Evolutionary conservation across 2,113 vertebrate genomes (phyloP), one percentile per base, ranked within the genome.

Genomic region (Apteryx owenii): DNA sequence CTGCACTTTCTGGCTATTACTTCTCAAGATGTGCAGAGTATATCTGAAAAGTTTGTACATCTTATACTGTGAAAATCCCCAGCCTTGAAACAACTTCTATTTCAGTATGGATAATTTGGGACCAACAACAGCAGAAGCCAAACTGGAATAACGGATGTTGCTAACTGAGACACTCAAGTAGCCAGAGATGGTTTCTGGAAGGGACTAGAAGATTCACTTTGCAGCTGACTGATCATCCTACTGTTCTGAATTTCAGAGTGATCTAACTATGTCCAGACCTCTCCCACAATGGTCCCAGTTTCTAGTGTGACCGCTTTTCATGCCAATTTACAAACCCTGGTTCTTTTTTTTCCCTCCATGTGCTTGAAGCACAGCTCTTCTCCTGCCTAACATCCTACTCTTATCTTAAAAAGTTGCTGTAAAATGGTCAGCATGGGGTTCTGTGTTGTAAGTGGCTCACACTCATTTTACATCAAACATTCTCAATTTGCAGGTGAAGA

Each of bases 191-290:
- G 15, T 77, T 87, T 88, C 89, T 94, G 33, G 48, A 73, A 62
- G 46, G 58, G 29, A 23, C 0, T 1, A 86, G 36, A 46, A 87
- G 22, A 38, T 2, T 40, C 50, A 54, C 60, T 81, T 84, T 19
- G 5, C 25, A 42, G 81, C 40, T 1, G 2, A 1, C 18, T 0
- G 1, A 65, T 58, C 1, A 0, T 60, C 83, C 33, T 50, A 33
- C 54, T 56, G 25, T 70, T 91, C 77, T 54, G 42, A 80, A 65
- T 25, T 42, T 73, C 66, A 79, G 58, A 84, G 73, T 33, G 72
- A 46, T 50, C 50, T 12, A 44, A 58, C 0, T 1, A 28, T 64
- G 86, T 75, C 51, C 79, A 79, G 81, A 40, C 18, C 18, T 70
- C 29, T 58, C 77, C n/a, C 81, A 0, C 1, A 2, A 9, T 12